Conservation (phyloP, 1,140 invertebrate genomes). For the Meteorus sp. region DNA sequence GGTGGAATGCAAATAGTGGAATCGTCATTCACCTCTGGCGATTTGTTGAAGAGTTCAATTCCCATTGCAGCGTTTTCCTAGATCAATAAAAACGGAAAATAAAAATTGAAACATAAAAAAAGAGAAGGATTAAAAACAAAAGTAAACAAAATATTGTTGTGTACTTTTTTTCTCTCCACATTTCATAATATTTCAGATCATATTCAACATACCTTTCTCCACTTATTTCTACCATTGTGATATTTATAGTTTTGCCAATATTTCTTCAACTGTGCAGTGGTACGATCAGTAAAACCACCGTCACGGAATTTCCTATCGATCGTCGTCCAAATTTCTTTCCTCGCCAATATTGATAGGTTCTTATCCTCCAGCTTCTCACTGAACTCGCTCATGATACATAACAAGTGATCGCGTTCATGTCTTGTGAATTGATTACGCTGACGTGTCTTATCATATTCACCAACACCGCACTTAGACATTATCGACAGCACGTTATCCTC, state of each 20-base stretch:
- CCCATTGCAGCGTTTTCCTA: neutral
- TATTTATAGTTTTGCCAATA: constrained; percentile 42
- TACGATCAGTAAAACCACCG: constrained; percentile 29
- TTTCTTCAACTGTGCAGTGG: constrained; percentile 37
- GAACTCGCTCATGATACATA: constrained; percentile 33
- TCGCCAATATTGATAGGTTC: constrained; percentile 32
- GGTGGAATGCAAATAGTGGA: too few relatives aligned
- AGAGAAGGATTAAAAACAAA: too few relatives aligned
- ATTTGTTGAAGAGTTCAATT: neutral
- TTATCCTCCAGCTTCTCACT: constrained; percentile 31
- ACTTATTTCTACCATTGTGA: constrained; percentile 30
- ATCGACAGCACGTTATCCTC: neutral
- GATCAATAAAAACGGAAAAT: too few relatives aligned
- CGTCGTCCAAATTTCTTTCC: constrained; percentile 34
- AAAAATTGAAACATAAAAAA: too few relatives aligned
- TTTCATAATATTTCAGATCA: too few relatives aligned
- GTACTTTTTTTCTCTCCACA: too few relatives aligned
- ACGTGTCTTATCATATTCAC: neutral
- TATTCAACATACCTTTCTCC: constrained; percentile 30
- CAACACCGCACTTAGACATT: neutral
- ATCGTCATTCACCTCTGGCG: too few relatives aligned
- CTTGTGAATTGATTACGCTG: constrained; percentile 33
- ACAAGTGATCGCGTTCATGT: constrained; percentile 32
- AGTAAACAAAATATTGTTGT: constrained; percentile 28
- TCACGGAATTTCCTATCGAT: constrained; percentile 36